Evolutionary conservation across 2,797 vertebrate genomes (phyloP), one percentile per base, ranked within the genome.

Genomic region (Melanogrammus aeglefinus): DNA sequence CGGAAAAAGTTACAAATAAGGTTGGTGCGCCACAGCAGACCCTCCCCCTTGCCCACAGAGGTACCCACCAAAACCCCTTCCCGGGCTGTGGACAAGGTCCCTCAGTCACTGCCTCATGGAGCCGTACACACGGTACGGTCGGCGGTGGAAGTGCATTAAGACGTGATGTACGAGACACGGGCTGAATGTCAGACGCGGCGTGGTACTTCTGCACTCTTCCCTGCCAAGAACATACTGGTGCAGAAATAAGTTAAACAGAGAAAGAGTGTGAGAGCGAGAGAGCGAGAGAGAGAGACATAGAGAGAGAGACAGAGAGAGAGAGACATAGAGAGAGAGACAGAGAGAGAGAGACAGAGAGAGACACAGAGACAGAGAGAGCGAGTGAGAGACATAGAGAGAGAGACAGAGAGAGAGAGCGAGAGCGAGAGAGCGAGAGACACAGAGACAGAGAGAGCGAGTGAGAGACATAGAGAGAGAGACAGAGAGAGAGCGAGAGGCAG

Each of bases 151-250:
- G 69, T 77, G 76, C 77, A 80, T n/a, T 84, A 10, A 81, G 41
- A 77, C 21, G 41, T 41, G 12, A 78, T 77, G 78, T 31, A 80
- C 69, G 33, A 21, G 36, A 7, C 38, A 8, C n/a, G 1, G 8
- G 57, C 57, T 63, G 72, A 77, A 38, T 77, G 76, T 78, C 77
- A 63, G 44, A 38, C 14, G 57, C n/a, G n/a, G n/a, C n/a, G 29
- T n/a, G 6, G 6, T 79, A 77, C 33, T 76, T 76, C 72, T n/a
- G 75, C 76, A 72, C 78, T 78, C 78, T 77, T 74, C 76, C 57
- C 57, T 75, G 82, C 80, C 76, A 85, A 86, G 74, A 3, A 72
- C 69, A 80, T 75, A 78, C 72, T 35, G 73, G 75, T 13, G 77
- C 47, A 73, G 79, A 35, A 41, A 69, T 35, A 85, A 38, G 73